Evolutionary conservation across 2,797 vertebrate species (phyloP), one percentile per base, ranked within the genome.

Genomic region (Gymnodraco acuticeps): DNA sequence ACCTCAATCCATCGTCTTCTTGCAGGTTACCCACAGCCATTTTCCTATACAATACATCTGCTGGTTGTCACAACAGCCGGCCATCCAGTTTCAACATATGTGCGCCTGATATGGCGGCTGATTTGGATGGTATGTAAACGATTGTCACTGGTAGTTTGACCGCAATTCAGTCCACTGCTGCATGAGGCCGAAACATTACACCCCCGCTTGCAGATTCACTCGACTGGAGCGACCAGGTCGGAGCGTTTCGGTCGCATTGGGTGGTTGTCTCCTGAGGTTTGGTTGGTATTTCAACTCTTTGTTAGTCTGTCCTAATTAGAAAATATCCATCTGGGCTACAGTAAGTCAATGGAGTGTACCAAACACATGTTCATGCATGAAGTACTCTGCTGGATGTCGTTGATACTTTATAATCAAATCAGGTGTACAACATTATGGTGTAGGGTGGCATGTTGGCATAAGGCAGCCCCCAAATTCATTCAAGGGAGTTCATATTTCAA

Each of bases 41-140:
- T 77, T 84, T 61, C 0, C 27, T 69, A 11, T 47, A 64, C 27
- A 31, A 54, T 51, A 76, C 77, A 82, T 81, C 73, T 81, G 76
- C 73, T 45, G 56, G 48, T 63, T 80, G 81, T 85, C 84, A 80
- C 75, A 88, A 82, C 73, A 83, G 38, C 42, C n/a, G n/a, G 45
- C 63, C 15, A 3, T 87, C 78, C 64, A 64, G 64, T 58, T 42
- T 45, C 0, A 64, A 78, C 86, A 85, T 38, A 38, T 55, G 51
- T 87, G 80, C 0, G 58, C 75, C 75, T 78, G 58, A 77, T 77
- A 70, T 23, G 51, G 68, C 11, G 19, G 74, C 16, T 1, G 12
- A 41, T 83, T 84, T 75, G 58, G 69, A 48, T 19, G 60, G 73
- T 67, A 75, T 79, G 84, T 89, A 87, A 93, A 89, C 78, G 70